Evolutionary conservation across 2,888 invertebrate genomes (phyloP).

Genomic region (Caenorhabditis sp.): DNA sequence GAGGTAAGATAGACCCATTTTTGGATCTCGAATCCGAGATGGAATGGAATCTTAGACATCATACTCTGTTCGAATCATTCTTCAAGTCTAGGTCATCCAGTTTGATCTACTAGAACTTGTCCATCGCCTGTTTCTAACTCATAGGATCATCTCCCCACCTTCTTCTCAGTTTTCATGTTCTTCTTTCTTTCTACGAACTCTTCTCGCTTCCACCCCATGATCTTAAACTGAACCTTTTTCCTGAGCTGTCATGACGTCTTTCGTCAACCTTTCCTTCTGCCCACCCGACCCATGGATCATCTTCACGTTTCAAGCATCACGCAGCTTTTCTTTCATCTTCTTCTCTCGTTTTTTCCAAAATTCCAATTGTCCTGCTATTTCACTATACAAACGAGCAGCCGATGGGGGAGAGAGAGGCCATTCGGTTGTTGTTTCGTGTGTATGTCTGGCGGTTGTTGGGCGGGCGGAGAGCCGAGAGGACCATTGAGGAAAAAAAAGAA

Average conservation of each 20-base stretch:
- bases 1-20: too few species aligned
- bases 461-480: slow-evolving; percentile 8
- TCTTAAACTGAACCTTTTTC: slow-evolving; percentile 39
- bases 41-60: too few species aligned
- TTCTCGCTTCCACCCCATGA: slow-evolving; percentile 33
- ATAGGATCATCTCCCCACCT: neutral
- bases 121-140: neutral
- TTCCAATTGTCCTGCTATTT: slow-evolving; percentile 42
- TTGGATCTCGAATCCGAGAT: too few species aligned
- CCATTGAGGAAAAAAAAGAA: slow-evolving; percentile 31
- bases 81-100: neutral
- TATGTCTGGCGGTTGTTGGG: slow-evolving; percentile 40
- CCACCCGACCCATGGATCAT: slow-evolving; percentile 39
- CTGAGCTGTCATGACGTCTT: slow-evolving; percentile 55
- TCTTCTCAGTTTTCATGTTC: slow-evolving; percentile 24
- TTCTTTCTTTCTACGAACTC: slow-evolving; percentile 19
- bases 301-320: slow-evolving; percentile 62
- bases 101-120: neutral
- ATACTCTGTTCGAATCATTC: too few species aligned
- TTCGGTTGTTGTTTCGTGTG: slow-evolving; percentile 57
- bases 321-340: slow-evolving; percentile 29
- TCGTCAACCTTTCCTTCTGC: slow-evolving; percentile 34
- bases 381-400: slow-evolving; percentile 52
- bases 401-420: slow-evolving; percentile 40
- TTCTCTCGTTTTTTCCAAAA: slow-evolving; percentile 25